Evolutionary conservation across 1,140 invertebrate genomes (phyloP), one percentile per base, ranked within the genome.

Genomic region (Littorina saxatilis): DNA sequence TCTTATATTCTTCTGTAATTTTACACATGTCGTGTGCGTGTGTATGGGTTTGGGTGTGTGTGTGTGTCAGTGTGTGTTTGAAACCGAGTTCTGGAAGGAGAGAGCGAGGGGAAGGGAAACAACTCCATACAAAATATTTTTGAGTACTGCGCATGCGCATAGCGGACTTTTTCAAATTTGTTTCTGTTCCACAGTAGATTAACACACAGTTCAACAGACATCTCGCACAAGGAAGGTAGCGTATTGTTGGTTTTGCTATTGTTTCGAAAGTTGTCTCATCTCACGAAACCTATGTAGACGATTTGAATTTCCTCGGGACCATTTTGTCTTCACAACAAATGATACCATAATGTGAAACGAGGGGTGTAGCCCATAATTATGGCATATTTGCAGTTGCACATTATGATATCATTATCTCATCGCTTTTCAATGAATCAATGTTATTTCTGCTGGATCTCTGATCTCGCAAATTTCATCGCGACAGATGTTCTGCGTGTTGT

Each of bases 131-230:
- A 47, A 9, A 5, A 5, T 17, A 17, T 47, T 17, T 5, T 9
- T 47, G 43, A 47, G 43, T 47, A 47, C 43, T 73, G 70, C 70
- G 70, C 70, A 73, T 73, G 70, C 70, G 39, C 70, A 47, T 35
- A 50, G 70, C 70, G 70, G 70, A 50, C n/a, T 15, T 47, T 73
- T 73, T 73, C 70, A 73, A 73, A 73, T 73, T 73, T 52, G 70
- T 73, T 50, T 52, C 27, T 15, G 15, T 0, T 20, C 40, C 23
- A 15, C 23, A 32, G 40, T 50, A 20, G 7, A 3, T 23, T 32
- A 7, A n/a, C 43, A 13, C 9, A 3, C 40, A 40, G 17, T 39
- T 11, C 7, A 23, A 17, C 11, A 2, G 35, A 68, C 9, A 15
- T 9, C 23, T 39, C 2, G 7, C 5, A n/a, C 7, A 32, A 17